Evolutionary conservation across 2,113 vertebrate genomes (phyloP), one percentile per base, ranked within the genome.

Genomic region (Podiceps cristatus): DNA sequence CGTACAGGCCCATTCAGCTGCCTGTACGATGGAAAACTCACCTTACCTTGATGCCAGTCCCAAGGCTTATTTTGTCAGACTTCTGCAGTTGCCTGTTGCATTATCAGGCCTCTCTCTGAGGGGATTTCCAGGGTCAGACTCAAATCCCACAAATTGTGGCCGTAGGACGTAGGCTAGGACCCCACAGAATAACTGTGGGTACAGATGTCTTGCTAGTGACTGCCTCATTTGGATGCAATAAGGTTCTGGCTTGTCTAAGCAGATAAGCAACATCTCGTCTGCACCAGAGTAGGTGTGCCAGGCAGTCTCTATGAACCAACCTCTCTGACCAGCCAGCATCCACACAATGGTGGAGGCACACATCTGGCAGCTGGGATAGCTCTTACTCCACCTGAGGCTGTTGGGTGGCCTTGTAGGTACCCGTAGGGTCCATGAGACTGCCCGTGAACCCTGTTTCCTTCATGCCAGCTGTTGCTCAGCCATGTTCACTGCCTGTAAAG

Each of bases 1-100:
- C 0, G 0, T 45, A 64, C 0, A 0, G n/a, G 14, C 28, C 53
- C 75, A 20, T 80, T 58, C 58, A 79, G 10, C 35, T 56, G 44
- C 47, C 64, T 84, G 13, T 58, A 27, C 1, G 1, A 60, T 8
- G 18, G 50, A 28, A 24, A 45, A 66, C 20, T 59, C 42, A 7
- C 18, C 33, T 79, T 64, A 40, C 11, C 15, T 71, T 77, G 53
- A 58, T 49, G 47, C 33, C 17, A 23, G 27, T 53, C 49, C 33
- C 58, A 56, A 83, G 72, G 45, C 40, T 47, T 63, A 18, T 56
- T 73, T 56, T 86, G 9, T 58, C 56, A 35, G 55, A 9, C 11
- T 66, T 60, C 45, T 50, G 53, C 58, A 67, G 42, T 35, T 71
- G 47, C n/a, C 60, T n/a, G 4, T 45, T 78, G 47, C 4, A 13